phyloP scores from a whole-genome alignment of 2,888 invertebrate genomes.

The Cyclophora punctaria region DNA sequence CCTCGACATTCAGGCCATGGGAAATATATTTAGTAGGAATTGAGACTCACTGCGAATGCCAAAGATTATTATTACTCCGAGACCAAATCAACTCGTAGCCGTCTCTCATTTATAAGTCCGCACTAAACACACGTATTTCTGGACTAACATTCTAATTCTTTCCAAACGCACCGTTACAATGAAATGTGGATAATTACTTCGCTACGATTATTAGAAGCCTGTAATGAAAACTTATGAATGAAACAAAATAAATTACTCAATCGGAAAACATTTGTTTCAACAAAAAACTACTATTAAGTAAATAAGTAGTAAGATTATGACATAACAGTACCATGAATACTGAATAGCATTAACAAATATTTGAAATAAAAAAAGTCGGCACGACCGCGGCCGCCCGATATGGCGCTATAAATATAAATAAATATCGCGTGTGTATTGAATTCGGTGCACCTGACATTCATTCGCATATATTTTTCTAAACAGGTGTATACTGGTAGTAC shows the following conservation, averaged over 20 bases:
- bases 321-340: slow-evolving; percentile 15
- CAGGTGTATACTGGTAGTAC: slow-evolving; percentile 43
- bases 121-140: neutral
- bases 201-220: too few species aligned
- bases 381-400: slow-evolving; percentile 17
- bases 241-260: slow-evolving; percentile 2
- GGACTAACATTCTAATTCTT: neutral
- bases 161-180: too few species aligned
- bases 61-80: slow-evolving; percentile 26
- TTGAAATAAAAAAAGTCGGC: slow-evolving; percentile 18
- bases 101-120: neutral
- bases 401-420: slow-evolving; percentile 34
- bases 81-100: neutral
- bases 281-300: slow-evolving; percentile 15
- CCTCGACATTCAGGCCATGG: slow-evolving; percentile 50
- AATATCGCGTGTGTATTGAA: slow-evolving; percentile 38
- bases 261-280: slow-evolving; percentile 10
- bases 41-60: slow-evolving; percentile 31
- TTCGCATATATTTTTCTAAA: slow-evolving; percentile 44
- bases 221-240: slow-evolving; percentile 11
- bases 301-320: slow-evolving; percentile 3
- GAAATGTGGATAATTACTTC: too few species aligned
- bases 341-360: slow-evolving; percentile 18
- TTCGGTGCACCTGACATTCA: slow-evolving; percentile 59
- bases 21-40: slow-evolving; percentile 44